Conservation (phyloP, 2,797 vertebrate genomes). For the Borostomias antarcticus region DNA sequence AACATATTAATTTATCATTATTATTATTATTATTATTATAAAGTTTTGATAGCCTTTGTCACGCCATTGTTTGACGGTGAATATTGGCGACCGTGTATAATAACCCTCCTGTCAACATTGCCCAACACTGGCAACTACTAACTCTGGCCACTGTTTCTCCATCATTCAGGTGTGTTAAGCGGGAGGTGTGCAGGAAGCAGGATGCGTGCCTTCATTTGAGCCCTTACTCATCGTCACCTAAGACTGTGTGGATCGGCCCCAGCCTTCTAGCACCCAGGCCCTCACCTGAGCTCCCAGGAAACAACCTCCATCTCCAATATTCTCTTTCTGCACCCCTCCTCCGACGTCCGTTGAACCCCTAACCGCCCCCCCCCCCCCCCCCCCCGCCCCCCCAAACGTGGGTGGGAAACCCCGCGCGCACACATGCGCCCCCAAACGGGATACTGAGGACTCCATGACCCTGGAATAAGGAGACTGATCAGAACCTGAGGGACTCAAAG, state of each 20-base stretch:
- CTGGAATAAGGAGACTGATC: slow-evolving; percentile 84
- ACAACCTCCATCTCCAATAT: slow-evolving; percentile 53
- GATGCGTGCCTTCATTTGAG: slow-evolving; percentile 99
- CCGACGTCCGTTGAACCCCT: slow-evolving; percentile 59
- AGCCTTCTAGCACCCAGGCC: slow-evolving; percentile 48
- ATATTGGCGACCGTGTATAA: background rate
- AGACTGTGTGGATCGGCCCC: slow-evolving; percentile 82
- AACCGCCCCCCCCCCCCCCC: slow-evolving; percentile 80
- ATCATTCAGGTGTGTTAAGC: slow-evolving; percentile 93
- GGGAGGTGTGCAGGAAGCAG: slow-evolving; percentile 82
- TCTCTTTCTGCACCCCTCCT: background rate
- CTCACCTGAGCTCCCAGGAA: slow-evolving; percentile 53
- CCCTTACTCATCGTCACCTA: slow-evolving; percentile 91
- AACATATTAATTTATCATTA: too few relatives aligned
- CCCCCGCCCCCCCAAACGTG: slow-evolving; percentile 56
- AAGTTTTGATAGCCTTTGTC: too few relatives aligned
- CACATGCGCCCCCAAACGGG: slow-evolving; percentile 32
- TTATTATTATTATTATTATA: too few relatives aligned
- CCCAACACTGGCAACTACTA: background rate
- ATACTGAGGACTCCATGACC: slow-evolving; percentile 68
- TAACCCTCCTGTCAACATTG: background rate
- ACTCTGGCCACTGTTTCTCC: slow-evolving; percentile 15
- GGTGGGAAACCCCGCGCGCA: slow-evolving; percentile 66
- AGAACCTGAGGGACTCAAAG: slow-evolving; percentile 60
- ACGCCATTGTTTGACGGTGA: too few relatives aligned